Base-by-base conservation (phyloP, 2,797 vertebrate genomes). In the Miichthys miiuy region DNA sequence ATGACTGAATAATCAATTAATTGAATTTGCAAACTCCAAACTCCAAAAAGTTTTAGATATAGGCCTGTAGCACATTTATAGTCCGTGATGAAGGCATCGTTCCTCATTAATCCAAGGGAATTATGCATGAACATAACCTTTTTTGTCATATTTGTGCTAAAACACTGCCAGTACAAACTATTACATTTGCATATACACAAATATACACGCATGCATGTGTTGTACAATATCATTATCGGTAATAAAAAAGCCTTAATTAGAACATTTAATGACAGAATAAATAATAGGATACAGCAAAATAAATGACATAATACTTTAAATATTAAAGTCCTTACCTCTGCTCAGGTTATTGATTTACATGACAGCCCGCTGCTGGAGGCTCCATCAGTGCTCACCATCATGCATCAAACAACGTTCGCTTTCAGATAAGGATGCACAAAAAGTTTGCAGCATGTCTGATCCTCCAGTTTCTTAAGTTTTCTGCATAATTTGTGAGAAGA, bases 261-360 rank as follows among this genome's bases (percentile, higher is more conserved):
- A 47, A 44, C 12, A 51, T 44, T 20, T 14, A 14, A 52, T 12
- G n/a, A 48, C 41, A 44, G 23, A 6, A 21, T 27, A n/a, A 63
- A n/a, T 3, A 41, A 42, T 1, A 23, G 12, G 3, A n/a, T 34
- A 18, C 23, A 16, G 46, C 10, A 50, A 23, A 42, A 48, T 11
- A 42, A 42, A 55, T 42, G 0, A 3, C 5, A 10, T 5, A 1
- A 23, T 9, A 47, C 48, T 20, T 23, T 4, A 20, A 58, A 41
- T 47, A 52, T 23, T 51, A 2, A 20, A 21, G 21, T n/a, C 71
- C 87, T 84, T 79, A 91, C 90, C 76, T 88, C 51, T 25, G 58
- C 51, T 79, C 46, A 12, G 38, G 71, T 88, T 66, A 80, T 54
- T 73, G 56, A 42, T 62, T 16, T 2, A 13, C 46, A 78, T 51